phyloP scores from a whole-genome alignment of 2,113 vertebrate species.

The Otolemur garnettii region DNA sequence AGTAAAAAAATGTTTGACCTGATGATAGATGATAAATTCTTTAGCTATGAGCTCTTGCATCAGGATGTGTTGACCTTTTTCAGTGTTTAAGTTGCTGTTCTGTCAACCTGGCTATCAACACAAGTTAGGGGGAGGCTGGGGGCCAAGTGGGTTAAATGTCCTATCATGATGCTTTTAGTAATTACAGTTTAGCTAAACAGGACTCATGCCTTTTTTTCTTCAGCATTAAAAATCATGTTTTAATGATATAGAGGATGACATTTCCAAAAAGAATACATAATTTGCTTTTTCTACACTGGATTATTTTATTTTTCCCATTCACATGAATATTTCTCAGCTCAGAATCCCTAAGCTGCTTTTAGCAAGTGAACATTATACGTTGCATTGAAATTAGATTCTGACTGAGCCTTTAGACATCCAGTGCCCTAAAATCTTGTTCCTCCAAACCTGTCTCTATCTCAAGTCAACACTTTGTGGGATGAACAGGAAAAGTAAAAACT shows the following conservation, averaged over 20 bases:
- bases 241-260: conserved; percentile 40
- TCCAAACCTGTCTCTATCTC: background rate
- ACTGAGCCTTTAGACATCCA: conserved; percentile 48
- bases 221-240: background rate
- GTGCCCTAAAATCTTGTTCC: background rate
- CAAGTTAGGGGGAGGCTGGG: background rate
- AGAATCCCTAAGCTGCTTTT: conserved; percentile 58
- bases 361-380: conserved; percentile 20
- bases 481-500: background rate
- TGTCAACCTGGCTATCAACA: background rate
- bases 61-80: background rate
- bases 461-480: background rate
- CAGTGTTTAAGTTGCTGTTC: background rate
- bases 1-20: conserved; percentile 46
- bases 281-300: background rate
- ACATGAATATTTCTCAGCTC: conserved; percentile 34
- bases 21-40: conserved; percentile 44
- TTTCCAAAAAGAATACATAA: conserved; percentile 52
- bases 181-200: background rate
- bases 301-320: conserved; percentile 55
- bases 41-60: conserved; percentile 22
- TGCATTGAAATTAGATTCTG: conserved; percentile 57
- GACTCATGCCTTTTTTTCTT: background rate
- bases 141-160: background rate
- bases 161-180: background rate